These are phyloP conservation scores for Dendrolimus pini DNA, from an alignment of 2,888 invertebrate genomes.

Conservation along the genomic window DNA sequence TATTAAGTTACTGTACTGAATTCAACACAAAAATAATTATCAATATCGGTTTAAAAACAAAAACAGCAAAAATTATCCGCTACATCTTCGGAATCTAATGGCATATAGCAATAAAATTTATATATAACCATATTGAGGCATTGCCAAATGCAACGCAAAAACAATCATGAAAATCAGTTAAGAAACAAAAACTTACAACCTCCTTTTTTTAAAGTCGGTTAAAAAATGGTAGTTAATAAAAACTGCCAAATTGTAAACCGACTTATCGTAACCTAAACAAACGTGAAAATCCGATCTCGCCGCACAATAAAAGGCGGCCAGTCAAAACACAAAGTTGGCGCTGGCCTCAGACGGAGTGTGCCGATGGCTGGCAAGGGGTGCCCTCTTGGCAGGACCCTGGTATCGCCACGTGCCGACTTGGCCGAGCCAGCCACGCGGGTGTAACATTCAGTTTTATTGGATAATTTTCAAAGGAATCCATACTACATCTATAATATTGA, in stretches of 20 bases:
- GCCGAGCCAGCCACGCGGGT: background rate
- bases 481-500: background rate
- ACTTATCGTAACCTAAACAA: background rate
- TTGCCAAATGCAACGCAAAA: too few species aligned
- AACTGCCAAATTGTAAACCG: background rate
- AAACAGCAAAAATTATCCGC: too few species aligned
- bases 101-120: too few species aligned
- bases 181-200: too few species aligned
- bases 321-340: slow-evolving; percentile 40
- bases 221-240: background rate
- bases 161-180: too few species aligned
- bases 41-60: too few species aligned
- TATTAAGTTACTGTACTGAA: too few species aligned
- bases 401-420: slow-evolving; percentile 19
- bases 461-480: slow-evolving; percentile 12
- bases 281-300: background rate
- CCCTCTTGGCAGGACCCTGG: slow-evolving; percentile 54
- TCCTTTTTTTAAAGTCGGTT: too few species aligned
- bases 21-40: too few species aligned
- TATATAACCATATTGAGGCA: too few species aligned
- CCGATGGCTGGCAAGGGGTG: slow-evolving; percentile 11
- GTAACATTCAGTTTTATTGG: background rate
- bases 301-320: slow-evolving; percentile 13
- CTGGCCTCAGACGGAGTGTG: slow-evolving; percentile 22
- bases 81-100: too few species aligned